These are phyloP conservation scores for Microcebus ravelobensis DNA, from an alignment of 2,113 vertebrate species.

Conservation along the genomic window DNA sequence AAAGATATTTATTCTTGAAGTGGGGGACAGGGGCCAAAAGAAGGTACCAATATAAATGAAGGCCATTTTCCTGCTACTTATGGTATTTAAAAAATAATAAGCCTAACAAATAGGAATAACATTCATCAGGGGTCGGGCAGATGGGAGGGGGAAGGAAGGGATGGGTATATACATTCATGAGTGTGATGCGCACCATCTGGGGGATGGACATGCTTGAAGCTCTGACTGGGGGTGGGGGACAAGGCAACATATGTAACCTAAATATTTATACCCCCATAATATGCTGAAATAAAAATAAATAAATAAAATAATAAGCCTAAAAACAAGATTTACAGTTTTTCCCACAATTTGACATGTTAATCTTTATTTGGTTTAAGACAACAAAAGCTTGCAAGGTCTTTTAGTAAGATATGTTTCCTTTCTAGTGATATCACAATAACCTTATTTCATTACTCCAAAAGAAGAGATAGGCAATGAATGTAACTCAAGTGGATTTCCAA, in stretches of 20 bases:
- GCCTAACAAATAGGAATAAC: too few relatives aligned
- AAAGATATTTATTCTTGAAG: constrained; percentile 14
- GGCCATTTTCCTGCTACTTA: neutral
- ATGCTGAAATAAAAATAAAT: too few relatives aligned
- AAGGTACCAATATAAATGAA: neutral
- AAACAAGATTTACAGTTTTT: neutral
- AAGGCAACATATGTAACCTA: too few relatives aligned
- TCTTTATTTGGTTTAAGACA: neutral
- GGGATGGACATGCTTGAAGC: too few relatives aligned
- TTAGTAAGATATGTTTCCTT: neutral
- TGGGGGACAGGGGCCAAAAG: neutral
- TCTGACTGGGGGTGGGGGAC: too few relatives aligned
- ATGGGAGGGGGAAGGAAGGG: too few relatives aligned
- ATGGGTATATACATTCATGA: too few relatives aligned
- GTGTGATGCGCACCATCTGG: too few relatives aligned
- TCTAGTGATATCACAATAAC: neutral
- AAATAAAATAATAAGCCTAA: neutral
- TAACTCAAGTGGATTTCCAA: neutral
- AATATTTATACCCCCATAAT: too few relatives aligned
- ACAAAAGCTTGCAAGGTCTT: neutral
- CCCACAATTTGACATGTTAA: neutral
- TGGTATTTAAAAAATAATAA: neutral
- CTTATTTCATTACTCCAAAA: neutral
- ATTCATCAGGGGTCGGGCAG: too few relatives aligned
- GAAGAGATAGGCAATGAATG: neutral